Percentiles rank a stretch among this genome's conserved stretches.
These are phyloP conservation scores for Rutilus rutilus DNA, from an alignment of 2,113 vertebrate genomes.

Conservation along the genomic window DNA sequence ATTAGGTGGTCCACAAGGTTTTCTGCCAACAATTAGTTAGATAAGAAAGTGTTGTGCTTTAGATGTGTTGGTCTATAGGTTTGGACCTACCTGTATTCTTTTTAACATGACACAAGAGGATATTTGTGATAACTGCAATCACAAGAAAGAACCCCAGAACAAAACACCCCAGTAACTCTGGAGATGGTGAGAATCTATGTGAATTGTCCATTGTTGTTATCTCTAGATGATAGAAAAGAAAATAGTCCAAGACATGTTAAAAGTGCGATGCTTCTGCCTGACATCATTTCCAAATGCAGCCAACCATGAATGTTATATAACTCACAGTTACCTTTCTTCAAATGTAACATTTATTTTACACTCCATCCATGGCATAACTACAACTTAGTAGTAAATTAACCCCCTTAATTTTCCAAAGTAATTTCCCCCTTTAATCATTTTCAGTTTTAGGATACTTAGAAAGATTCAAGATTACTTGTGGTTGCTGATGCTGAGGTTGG, in stretches of 20 bases:
- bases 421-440: no score
- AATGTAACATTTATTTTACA: neutral
- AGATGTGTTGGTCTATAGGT: neutral
- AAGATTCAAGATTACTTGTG: conserved; percentile 30
- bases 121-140: conserved; percentile 60
- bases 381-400: neutral
- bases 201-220: rapidly evolving
- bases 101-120: conserved; percentile 65
- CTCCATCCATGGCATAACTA: neutral
- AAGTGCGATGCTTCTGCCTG: neutral
- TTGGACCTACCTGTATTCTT: conserved; percentile 61
- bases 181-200: neutral
- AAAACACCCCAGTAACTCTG: conserved; percentile 48
- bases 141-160: conserved; percentile 61
- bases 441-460: neutral
- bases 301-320: neutral
- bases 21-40: neutral
- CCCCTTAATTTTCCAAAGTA: no score
- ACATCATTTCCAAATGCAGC: neutral
- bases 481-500: neutral
- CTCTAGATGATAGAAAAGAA: conserved; percentile 28
- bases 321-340: neutral
- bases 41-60: neutral
- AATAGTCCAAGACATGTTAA: neutral
- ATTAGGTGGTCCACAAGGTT: neutral